A percentile compares a stretch with the other conserved stretches of the same genome.
Evolutionary conservation across 2,888 invertebrate species (phyloP).

Genomic region (Leucoptera coffeella): DNA sequence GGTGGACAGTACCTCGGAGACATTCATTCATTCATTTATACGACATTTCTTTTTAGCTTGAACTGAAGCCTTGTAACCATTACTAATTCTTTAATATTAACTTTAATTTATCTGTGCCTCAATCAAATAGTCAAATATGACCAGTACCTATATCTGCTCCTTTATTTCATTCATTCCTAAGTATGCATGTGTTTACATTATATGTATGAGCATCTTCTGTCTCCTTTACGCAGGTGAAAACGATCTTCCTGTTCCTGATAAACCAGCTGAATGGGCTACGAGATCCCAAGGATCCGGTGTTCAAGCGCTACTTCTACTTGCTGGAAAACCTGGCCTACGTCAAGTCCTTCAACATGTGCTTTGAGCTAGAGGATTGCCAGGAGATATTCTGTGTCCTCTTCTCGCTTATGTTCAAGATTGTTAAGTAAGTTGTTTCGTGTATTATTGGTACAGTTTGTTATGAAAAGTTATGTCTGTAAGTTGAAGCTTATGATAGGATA

Average conservation of each 20-base stretch:
- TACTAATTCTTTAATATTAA: neutral
- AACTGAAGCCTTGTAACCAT: no score
- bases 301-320: slow-evolving; percentile 95
- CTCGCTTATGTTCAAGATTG: slow-evolving; percentile 90
- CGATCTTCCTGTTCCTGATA: slow-evolving; percentile 90
- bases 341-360: slow-evolving; percentile 98
- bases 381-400: slow-evolving; percentile 94
- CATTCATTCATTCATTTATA: no score
- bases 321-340: slow-evolving; percentile 95
- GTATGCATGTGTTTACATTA: no score
- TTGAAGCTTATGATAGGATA: no score
- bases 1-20: no score
- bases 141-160: neutral
- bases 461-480: no score
- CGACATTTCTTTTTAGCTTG: no score
- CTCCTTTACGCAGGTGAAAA: slow-evolving; percentile 57
- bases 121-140: neutral
- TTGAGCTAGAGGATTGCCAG: slow-evolving; percentile 95
- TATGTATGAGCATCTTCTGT: no score
- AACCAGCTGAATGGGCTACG: slow-evolving; percentile 88
- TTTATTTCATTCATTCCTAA: no score
- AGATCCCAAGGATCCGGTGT: slow-evolving; percentile 95
- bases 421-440: slow-evolving; percentile 65
- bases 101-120: neutral
- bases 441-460: no score